Evolutionary conservation across 23 tunicate genomes (phyloP).

Genomic region (Halocynthia aurantium): DNA sequence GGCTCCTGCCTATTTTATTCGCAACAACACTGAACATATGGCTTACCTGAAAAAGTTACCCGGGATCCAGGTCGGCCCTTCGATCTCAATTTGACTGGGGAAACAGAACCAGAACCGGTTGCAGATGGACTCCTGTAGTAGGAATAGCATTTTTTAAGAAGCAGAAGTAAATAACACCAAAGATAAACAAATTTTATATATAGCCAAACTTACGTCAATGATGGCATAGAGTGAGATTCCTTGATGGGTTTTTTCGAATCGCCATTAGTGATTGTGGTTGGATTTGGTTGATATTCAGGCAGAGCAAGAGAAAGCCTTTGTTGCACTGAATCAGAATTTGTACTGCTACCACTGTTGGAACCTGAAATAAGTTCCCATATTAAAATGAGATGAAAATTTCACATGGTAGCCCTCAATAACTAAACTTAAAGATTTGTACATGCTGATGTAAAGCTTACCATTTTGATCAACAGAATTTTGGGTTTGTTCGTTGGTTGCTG

Average conservation of each 20-base stretch:
- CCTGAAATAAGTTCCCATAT: neutral
- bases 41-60: slow-evolving; percentile 78
- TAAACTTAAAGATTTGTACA: too few species aligned
- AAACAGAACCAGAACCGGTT: neutral
- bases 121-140: neutral
- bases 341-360: slow-evolving; percentile 22
- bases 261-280: neutral
- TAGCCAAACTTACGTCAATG: slow-evolving; percentile 42
- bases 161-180: neutral
- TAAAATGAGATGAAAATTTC: too few species aligned
- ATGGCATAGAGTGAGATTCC: slow-evolving; percentile 55
- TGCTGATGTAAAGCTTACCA: neutral
- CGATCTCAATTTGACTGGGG: slow-evolving; percentile 63
- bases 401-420: too few species aligned
- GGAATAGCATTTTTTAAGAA: neutral
- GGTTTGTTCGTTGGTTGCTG: neutral
- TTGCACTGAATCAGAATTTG: neutral
- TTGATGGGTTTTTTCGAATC: slow-evolving; percentile 1
- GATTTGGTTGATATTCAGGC: neutral
- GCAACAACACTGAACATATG: too few species aligned
- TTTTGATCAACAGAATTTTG: slow-evolving; percentile 9
- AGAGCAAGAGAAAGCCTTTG: slow-evolving; percentile 22
- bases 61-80: slow-evolving; percentile 66
- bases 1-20: too few species aligned
- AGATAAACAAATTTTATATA: neutral